Conservation (phyloP, 2,797 vertebrate genomes). For the Amniataba percoides region DNA sequence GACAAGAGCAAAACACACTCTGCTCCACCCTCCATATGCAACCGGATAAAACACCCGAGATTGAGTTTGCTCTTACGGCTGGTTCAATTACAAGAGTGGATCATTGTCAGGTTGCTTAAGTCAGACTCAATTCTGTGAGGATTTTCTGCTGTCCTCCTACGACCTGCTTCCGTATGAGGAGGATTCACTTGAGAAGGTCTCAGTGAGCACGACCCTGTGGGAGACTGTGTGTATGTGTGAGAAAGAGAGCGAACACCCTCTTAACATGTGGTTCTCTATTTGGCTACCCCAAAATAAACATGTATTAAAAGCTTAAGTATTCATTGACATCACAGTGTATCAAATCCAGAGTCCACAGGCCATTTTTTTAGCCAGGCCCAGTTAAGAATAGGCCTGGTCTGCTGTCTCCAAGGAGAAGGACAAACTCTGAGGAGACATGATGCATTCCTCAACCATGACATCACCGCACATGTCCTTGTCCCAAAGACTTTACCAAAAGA, state of each 20-base stretch:
- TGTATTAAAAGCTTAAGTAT: conserved; percentile 60
- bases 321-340: conserved; percentile 69
- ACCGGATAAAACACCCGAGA: conserved; percentile 20
- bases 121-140: conserved; percentile 39
- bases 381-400: conserved; percentile 70
- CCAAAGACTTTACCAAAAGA: conserved; percentile 66
- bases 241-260: conserved; percentile 14
- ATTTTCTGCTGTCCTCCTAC: conserved; percentile 41
- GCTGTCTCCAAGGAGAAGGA: conserved; percentile 70
- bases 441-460: conserved; percentile 71
- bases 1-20: conserved; percentile 53
- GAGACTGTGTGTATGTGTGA: conserved; percentile 29
- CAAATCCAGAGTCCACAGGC: conserved; percentile 54
- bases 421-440: conserved; percentile 60
- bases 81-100: conserved; percentile 26
- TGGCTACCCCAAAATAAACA: conserved; percentile 69
- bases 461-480: conserved; percentile 68
- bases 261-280: conserved; percentile 56
- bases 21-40: conserved; percentile 12
- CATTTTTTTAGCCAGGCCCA: conserved; percentile 55
- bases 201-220: conserved; percentile 31
- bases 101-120: conserved; percentile 24
- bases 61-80: conserved; percentile 28
- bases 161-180: conserved; percentile 32
- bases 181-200: conserved; percentile 22